Base-by-base conservation (phyloP, 2,797 vertebrate genomes). In the Rousettus madagascariensis region DNA sequence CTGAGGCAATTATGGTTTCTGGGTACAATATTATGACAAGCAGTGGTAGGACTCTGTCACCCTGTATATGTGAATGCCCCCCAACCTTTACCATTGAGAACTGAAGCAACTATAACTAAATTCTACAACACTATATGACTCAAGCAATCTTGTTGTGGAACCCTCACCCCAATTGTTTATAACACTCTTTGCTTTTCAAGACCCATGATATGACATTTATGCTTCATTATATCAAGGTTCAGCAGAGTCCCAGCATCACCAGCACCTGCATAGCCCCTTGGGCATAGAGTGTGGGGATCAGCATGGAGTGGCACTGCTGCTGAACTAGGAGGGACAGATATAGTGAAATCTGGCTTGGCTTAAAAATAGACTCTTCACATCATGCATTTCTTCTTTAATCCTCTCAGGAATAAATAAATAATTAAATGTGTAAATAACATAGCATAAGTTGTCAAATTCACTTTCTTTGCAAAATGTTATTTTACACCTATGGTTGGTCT, bases 401-500 rank as follows among this genome's bases (percentile, higher is more conserved):
- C 2, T 94, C 83, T 66, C 63, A 89, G 51, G 26, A 69, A 36
- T 71, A 86, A 95, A 84, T 90, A 87, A 92, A 43, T 80, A 95
- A 91, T 51, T 79, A 30, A 89, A 94, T 93, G 16, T 86, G 12
- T 89, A 91, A 79, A 95, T 91, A 94, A 71, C 30, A 72, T 30
- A 91, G n/a, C n/a, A 26, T 74, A 96, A 86, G 51, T 83, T 79
- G 75, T 30, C 86, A 84, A 69, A 91, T 71, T 71, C 83, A 86
- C 36, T 86, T 95, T 82, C 57, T 92, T 77, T 92, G 38, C 46
- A 90, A 95, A 88, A 88, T 85, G 19, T 85, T 91, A 82, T 61
- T 96, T 96, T 80, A 80, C 2, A 59, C 53, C 26, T 66, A 43
- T 17, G 41, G 57, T 55, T 24, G 2, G 74, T 83, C 69, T 11